Base-by-base conservation (phyloP, 1,140 invertebrate genomes). In the Megalonaias nervosa region DNA sequence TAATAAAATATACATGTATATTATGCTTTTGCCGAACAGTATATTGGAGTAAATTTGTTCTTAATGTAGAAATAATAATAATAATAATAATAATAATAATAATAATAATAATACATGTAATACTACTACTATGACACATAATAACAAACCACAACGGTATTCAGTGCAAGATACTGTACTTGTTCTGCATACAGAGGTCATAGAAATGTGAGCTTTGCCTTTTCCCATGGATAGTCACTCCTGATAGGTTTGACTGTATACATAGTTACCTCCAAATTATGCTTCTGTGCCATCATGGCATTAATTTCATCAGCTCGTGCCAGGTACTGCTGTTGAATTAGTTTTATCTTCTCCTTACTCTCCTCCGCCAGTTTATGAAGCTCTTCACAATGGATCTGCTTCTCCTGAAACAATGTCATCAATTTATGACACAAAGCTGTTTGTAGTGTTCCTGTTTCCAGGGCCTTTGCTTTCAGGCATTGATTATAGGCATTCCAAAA, bases 271-370 rank as follows among this genome's bases (percentile, higher is more conserved):
- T 89, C 88, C 26, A 60, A 72, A 66, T 86, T 84, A 60, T 89
- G 87, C 80, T 89, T 88, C 69, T 89, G 85, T 68, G 85, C 72
- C 65, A 89, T 78, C 82, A 85, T 88, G 21, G 80, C 74, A 71
- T 86, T 89, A 12, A 89, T 86, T 71, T 89, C 87, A 77, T 89
- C 88, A 15, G 85, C 81, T 73, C 86, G 71, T 48, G 83, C 83
- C 13, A 88, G 67, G 67, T 86, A 87, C 68, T 86, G 81, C 57
- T 89, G 85, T 71, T 89, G 86, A n/a, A 89, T 84, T n/a, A 83
- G 75, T 69, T 88, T 87, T 17, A 89, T 84, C 58, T 82, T 75
- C 62, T 81, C 82, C 75, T 87, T 82, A 70, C 82, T 85, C 13
- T 86, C 77, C 61, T 88, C 82, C 1, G 83, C 85, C 23, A 85